Evolutionary conservation across 2,888 invertebrate species (phyloP), one percentile per base, ranked within the genome.

Genomic region (Drosophila paranaensis): DNA sequence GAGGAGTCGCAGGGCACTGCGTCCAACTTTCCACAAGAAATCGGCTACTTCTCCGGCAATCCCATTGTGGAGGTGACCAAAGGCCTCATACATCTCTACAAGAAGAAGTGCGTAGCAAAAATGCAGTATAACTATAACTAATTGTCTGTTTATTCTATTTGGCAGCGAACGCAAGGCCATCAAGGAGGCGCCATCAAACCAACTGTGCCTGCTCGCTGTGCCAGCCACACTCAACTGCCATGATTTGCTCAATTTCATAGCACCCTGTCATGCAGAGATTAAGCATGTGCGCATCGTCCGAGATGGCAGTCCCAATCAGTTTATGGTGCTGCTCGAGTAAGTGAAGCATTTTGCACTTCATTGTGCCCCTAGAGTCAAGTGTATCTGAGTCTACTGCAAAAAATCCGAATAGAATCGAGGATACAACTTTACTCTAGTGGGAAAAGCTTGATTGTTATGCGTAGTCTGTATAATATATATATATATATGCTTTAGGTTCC

Each of bases 61-160:
- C 99, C 99, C 1, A 88, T 75, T 35, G 96, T 99, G 1, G 99
- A 99, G 93, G 96, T 98, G 40, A 98, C 98, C 0, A 98, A 98
- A 92, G 99, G 99, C 43, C 96, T 99, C 53, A 94, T 99, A 66
- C 99, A 99, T 94, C 94, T 99, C 25, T 99, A 98, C 92, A 99
- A 99, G 92, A 98, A 99, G 92, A 98, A 98, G 98, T 98, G 93
- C 93, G 93, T 74, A 35, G 0, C 3, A 0, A 13, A 6, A 20
- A 2, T 11, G 14, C 2, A 6, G 5, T n/a, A 9, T 3, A 39
- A 10, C 14, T 30, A 9, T n/a, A 46, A 20, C 33, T 11, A 13
- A 11, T 8, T 16, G 0, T 57, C n/a, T 30, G 6, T n/a, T 10
- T 16, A 16, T 33, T 33, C 33, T 8, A 13, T 35, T 50, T 50